Evolutionary conservation across 1,140 invertebrate species (phyloP), one percentile per base, ranked within the genome.

Genomic region (Colletes latitarsis): DNA sequence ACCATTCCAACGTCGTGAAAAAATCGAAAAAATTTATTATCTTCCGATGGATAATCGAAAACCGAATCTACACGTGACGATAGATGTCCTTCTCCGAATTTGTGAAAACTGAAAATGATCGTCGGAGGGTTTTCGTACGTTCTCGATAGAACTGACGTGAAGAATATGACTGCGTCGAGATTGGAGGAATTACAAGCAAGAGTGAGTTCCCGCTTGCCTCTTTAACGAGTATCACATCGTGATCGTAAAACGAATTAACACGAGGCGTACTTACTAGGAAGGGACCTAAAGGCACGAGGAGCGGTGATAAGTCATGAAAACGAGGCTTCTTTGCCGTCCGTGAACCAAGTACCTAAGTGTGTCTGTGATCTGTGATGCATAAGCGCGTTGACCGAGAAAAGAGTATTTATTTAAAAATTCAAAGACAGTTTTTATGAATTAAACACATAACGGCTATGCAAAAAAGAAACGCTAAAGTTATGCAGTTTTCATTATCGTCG

Each of bases 271-370:
- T 84, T 81, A 81, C 76, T 17, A 62, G 14, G 15, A n/a, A 58
- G 39, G 17, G 10, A 66, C 19, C 14, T 21, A 43, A 85, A 67
- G 41, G 39, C 63, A 77, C 21, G 46, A 68, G 46, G 39, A 77
- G 64, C 67, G 71, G 41, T 53, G 49, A 82, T 71, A 77, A 78
- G 30, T 73, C 71, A 30, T 43, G 46, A 75, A 66, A 39, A 53
- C 52, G 77, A 58, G 60, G 74, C 21, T 66, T 73, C 15, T 62
- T 64, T 63, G 62, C 64, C 72, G 80, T 86, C 82, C 77, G 69
- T 75, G 60, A 76, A 90, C 85, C 82, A 82, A 89, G 89, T 92
- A 92, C 90, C 91, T 92, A 92, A 91, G 87, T 91, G 88, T 90
- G 82, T 88, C 91, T 92, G 90, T 92, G 91, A 92, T 92, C 69